Conservation (phyloP, 2,113 vertebrate genomes). For the Odocoileus hemionus region DNA sequence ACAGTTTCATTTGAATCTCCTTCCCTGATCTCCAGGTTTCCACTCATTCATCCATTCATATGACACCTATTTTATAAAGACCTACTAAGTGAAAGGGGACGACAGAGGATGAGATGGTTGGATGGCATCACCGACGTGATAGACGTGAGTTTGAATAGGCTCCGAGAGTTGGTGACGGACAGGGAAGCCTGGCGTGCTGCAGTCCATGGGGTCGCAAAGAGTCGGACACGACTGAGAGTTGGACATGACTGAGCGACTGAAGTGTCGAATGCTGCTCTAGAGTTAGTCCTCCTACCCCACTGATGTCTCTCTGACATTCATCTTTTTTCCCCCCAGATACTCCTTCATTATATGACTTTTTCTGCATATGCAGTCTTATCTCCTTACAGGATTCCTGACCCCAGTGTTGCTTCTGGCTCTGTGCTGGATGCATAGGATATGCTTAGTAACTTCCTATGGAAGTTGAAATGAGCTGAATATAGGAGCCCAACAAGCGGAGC, state of each 20-base stretch:
- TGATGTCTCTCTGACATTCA: background rate
- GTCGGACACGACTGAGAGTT: background rate
- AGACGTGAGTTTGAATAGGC: background rate
- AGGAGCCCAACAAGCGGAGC: background rate
- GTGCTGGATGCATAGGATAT: background rate
- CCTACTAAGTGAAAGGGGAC: background rate
- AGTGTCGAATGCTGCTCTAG: background rate
- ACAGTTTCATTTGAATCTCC: background rate
- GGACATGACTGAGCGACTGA: background rate
- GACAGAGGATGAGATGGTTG: background rate
- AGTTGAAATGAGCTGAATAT: background rate
- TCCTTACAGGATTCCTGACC: background rate
- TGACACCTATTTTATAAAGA: constrained; percentile 20
- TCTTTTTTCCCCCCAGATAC: background rate
- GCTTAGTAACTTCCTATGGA: background rate
- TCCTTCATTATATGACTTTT: background rate
- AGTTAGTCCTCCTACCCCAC: background rate
- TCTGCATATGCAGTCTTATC: background rate
- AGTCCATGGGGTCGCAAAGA: background rate
- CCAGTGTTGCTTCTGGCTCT: background rate
- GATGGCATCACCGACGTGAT: background rate
- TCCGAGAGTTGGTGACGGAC: background rate
- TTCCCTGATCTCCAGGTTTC: background rate
- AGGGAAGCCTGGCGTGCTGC: background rate
- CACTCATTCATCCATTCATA: background rate